Evolutionary conservation across 2,797 vertebrate genomes (phyloP).

Genomic region (Spondyliosoma cantharus): DNA sequence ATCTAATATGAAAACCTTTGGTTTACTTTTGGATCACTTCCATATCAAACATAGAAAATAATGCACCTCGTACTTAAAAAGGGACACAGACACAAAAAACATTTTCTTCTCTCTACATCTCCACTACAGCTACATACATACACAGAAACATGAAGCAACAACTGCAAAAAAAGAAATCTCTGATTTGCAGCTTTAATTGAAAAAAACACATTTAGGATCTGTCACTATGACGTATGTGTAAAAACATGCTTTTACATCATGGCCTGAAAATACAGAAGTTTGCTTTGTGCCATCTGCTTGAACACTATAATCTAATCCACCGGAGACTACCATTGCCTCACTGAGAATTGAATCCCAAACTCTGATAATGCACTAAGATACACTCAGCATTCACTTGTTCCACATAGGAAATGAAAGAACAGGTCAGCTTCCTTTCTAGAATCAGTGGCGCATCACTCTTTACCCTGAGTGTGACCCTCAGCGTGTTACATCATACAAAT

Average conservation of each 20-base stretch:
- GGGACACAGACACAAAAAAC: too few species aligned
- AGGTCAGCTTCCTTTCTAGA: neutral
- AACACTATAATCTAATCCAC: conserved; percentile 15
- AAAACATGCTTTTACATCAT: neutral
- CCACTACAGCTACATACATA: neutral
- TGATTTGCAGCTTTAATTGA: neutral
- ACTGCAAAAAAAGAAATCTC: neutral
- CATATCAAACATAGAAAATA: too few species aligned
- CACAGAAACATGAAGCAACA: neutral
- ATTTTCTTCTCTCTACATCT: too few species aligned
- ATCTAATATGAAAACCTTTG: too few species aligned
- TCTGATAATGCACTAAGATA: too few species aligned
- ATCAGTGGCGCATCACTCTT: too few species aligned
- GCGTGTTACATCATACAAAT: conserved; percentile 38
- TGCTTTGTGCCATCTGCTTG: conserved; percentile 9
- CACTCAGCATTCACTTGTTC: conserved; percentile 24
- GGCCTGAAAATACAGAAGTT: neutral
- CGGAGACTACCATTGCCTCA: neutral
- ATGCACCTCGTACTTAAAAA: too few species aligned
- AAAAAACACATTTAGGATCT: neutral
- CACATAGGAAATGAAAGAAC: conserved; percentile 6
- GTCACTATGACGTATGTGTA: neutral
- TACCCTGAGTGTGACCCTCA: neutral
- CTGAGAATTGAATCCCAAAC: conserved; percentile 13
- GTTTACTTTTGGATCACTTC: too few species aligned